Evolutionary conservation across 2,888 invertebrate species (phyloP).

Genomic region (Miltochrista miniata): DNA sequence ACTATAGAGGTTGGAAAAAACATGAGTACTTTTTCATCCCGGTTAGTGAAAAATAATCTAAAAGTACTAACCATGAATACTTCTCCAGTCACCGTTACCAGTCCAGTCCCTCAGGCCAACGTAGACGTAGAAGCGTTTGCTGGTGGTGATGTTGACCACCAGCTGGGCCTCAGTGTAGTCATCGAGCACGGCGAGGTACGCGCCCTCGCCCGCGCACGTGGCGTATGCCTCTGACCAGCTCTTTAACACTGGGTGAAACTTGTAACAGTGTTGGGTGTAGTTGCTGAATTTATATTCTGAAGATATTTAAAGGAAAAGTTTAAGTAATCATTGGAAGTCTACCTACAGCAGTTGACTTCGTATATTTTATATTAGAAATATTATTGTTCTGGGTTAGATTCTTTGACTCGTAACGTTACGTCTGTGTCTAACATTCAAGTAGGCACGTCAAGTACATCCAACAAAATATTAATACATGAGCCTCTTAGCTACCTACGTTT

Average conservation of each 20-base stretch:
- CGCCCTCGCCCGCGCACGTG: not conserved
- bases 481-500: no score
- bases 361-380: no score
- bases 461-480: no score
- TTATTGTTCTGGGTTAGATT: no score
- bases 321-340: no score
- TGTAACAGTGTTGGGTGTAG: not conserved
- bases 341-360: no score
- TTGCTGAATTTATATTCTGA: not conserved
- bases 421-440: not conserved
- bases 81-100: not conserved
- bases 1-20: no score
- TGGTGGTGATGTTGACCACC: not conserved
- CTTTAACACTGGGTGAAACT: not conserved
- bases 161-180: not conserved
- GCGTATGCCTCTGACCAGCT: not conserved
- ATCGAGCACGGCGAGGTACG: not conserved
- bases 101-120: not conserved
- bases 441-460: no score
- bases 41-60: no score
- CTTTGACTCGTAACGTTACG: not conserved
- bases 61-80: not conserved
- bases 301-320: no score
- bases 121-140: not conserved
- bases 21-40: no score